Evolutionary conservation across 2,113 vertebrate species (phyloP), one percentile per base, ranked within the genome.

Genomic region (Coryphaenoides rupestris): DNA sequence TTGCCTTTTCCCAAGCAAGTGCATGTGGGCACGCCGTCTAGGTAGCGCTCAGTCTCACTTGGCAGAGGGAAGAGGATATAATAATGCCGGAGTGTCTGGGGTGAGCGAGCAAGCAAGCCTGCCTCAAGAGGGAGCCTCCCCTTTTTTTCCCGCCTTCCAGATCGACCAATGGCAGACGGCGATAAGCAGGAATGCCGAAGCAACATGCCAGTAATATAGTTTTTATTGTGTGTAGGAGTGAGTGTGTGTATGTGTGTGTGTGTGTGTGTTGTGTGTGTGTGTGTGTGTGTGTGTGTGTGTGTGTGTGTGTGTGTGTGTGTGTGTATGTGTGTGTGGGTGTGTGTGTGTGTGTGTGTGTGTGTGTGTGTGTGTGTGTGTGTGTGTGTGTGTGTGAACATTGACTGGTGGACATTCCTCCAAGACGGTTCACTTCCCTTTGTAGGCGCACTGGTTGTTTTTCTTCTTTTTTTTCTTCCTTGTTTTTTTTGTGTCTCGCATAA

Each of bases 11-110:
- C 69, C 67, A 73, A 70, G 72, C 33, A 40, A 40, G 60, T 72
- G 79, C 63, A 75, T 83, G 66, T 72, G 74, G 74, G 73, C 77
- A 70, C 46, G 64, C 56, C 57, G 63, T 63, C 73, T 69, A 77
- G 80, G 74, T 15, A 57, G 77, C 76, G 82, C 67, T 55, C 76
- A 64, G 69, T 78, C 75, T 71, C 68, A 68, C 76, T 77, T 55
- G 65, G 75, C 58, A 74, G 73, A 78, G 82, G 65, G 76, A 77
- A 75, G 77, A 79, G 79, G 79, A 80, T 76, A 83, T 84, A 78
- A 84, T 79, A 84, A 77, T 84, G 71, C 72, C 66, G 15, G 73
- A 76, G 83, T 81, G 77, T 84, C 86, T 83, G 80, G 33, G 33
- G 33, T 40, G 33, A 40, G 33, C 33, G 33, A 40, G 33, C 13